Percentiles rank a stretch among this genome's conserved stretches.
Evolutionary conservation across 2,888 invertebrate species (phyloP).

Genomic region (Alviniconcha strummeri): DNA sequence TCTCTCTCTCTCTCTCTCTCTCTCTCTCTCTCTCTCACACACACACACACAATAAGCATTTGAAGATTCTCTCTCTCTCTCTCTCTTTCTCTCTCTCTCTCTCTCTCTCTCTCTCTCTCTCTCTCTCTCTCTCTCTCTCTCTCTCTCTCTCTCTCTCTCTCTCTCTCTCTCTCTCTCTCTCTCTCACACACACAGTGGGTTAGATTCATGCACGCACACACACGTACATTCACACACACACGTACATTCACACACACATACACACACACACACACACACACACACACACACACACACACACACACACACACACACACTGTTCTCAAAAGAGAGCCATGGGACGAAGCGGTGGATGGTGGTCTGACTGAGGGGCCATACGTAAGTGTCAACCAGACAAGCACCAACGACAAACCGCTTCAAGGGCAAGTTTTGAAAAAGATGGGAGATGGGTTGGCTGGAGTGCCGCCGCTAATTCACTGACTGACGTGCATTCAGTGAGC

Average conservation of each 20-base stretch:
- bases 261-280: conserved; percentile 22
- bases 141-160: conserved; percentile 11
- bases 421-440: too few species aligned
- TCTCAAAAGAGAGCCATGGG: background rate
- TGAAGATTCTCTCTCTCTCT: background rate
- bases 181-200: background rate
- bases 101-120: conserved; percentile 25
- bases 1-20: background rate
- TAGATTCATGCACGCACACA: background rate
- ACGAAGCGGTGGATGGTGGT: too few species aligned
- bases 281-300: conserved; percentile 24
- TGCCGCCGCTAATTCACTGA: too few species aligned
- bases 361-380: too few species aligned
- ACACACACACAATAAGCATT: background rate
- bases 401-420: too few species aligned
- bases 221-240: conserved; percentile 13
- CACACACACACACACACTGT: conserved; percentile 6
- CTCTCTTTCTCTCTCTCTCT: conserved; percentile 22
- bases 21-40: background rate
- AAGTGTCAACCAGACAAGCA: too few species aligned
- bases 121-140: conserved; percentile 22
- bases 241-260: conserved; percentile 20
- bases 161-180: conserved; percentile 13
- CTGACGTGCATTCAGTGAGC: too few species aligned
- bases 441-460: too few species aligned